Evolutionary conservation across 2,888 invertebrate genomes (phyloP).

Genomic region (Cecidostiba fungosa): DNA sequence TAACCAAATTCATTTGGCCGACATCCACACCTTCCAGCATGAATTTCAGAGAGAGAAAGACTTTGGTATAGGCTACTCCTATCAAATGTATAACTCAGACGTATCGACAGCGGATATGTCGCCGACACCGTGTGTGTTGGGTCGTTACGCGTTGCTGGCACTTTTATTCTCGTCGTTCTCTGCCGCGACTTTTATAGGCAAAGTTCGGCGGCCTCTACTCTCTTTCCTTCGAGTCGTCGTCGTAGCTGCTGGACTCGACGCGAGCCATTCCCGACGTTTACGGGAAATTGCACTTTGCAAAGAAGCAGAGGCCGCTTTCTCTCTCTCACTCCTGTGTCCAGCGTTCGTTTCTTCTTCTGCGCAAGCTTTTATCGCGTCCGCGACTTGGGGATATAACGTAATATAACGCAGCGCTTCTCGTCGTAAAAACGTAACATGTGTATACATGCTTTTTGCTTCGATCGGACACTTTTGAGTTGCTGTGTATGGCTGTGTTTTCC

Average conservation of each 20-base stretch:
- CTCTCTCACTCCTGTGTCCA: not conserved
- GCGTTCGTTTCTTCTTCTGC: not conserved
- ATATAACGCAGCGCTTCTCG: constrained; percentile 5
- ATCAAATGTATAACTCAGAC: not conserved
- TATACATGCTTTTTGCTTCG: no score
- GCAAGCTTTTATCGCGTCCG: constrained; percentile 7
- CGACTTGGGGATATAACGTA: not conserved
- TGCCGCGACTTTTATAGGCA: constrained; percentile 75
- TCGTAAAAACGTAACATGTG: constrained; percentile 5
- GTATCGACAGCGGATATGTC: constrained; percentile 63
- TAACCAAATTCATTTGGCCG: constrained; percentile 3
- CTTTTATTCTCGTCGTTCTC: constrained; percentile 73
- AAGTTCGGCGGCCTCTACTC: constrained; percentile 68
- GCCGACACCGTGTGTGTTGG: constrained; percentile 51
- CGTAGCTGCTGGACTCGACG: constrained; percentile 62
- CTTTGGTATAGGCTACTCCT: not conserved
- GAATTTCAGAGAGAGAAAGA: no score
- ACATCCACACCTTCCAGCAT: not conserved
- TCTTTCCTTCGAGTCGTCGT: constrained; percentile 66
- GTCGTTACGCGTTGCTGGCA: constrained; percentile 58
- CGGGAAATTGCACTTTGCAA: constrained; percentile 75
- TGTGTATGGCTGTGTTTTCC: no score
- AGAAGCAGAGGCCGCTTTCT: constrained; percentile 65
- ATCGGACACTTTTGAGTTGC: no score
- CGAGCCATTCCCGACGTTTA: constrained; percentile 70